Base-by-base conservation (phyloP, 2,888 invertebrate genomes). In the Tachina fera region DNA sequence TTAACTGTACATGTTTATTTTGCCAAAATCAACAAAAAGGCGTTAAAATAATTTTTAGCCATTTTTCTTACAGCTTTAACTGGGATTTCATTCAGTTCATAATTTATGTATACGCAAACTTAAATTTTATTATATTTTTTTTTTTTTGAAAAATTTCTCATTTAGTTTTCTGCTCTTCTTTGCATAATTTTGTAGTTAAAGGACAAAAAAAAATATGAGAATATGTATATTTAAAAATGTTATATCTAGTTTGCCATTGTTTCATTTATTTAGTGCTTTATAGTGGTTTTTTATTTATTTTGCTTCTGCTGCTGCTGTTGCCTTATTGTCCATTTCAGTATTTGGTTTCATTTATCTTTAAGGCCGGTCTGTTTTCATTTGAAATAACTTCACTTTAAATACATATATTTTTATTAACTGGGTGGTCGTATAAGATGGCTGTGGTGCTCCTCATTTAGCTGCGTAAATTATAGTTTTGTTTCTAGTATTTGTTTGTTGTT, bases 101-200 rank as follows among this genome's bases (percentile, higher is more conserved):
- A 83, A 83, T 86, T 86, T 86, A 83, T 86, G 82, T 86, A 71
- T 60, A 86, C 78, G 71, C 75, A 85, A 74, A 78, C 79, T 81
- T 81, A 43, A 60, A 49, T 22, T 56, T 68, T 56, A 14, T 49
- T 58, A n/a, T n/a, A n/a, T 63, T 31, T n/a, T 47, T 56, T 77
- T 68, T 53, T 10, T 58, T 43, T 78, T 31, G 31, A 74, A 19
- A 47, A 53, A 60, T 53, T 67, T 41, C 31, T 53, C 16, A 53
- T 41, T 1, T 16, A 53, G 9, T 31, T 41, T 65, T 16, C 31
- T 13, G 56, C 56, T 9, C n/a, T 51, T 68, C 16, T 16, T 43
- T 67, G 47, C 43, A 9, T 53, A 53, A 19, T 67, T 51, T 78
- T 61, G 22, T 31, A 72, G 58, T 39, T 61, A 49, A 58, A 58